Conservation (phyloP, 2,113 vertebrate species). For the Bufo bufo region DNA sequence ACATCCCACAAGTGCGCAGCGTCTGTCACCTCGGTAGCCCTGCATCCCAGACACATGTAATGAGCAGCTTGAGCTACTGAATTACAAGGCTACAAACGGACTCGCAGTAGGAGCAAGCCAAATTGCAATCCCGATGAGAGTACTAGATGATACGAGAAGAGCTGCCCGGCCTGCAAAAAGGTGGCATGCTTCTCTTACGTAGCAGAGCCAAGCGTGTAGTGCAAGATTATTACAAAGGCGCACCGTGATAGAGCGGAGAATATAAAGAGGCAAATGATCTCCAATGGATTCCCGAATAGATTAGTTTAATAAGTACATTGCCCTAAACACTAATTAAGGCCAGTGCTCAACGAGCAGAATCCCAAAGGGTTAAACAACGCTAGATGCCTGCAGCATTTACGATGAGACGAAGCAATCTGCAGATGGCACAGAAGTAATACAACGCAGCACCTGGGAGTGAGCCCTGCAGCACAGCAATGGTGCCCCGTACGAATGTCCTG, state of each 20-base stretch:
- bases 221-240: background rate
- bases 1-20: background rate
- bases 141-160: background rate
- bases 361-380: background rate
- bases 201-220: background rate
- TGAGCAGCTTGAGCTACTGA: background rate
- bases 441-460: background rate
- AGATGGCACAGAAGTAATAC: background rate
- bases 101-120: background rate
- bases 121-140: background rate
- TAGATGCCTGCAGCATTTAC: background rate
- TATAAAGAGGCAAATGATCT: background rate
- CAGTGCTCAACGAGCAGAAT: too few species aligned
- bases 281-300: background rate
- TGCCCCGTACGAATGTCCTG: background rate
- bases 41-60: background rate
- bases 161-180: background rate
- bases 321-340: background rate
- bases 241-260: too few species aligned
- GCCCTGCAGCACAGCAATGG: background rate
- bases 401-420: background rate
- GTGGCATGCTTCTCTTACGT: background rate
- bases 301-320: constrained; percentile 21
- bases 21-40: background rate
- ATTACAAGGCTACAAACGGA: background rate